These are phyloP conservation scores for Calameuta idolon DNA, from an alignment of 2,888 invertebrate genomes.

Conservation along the genomic window DNA sequence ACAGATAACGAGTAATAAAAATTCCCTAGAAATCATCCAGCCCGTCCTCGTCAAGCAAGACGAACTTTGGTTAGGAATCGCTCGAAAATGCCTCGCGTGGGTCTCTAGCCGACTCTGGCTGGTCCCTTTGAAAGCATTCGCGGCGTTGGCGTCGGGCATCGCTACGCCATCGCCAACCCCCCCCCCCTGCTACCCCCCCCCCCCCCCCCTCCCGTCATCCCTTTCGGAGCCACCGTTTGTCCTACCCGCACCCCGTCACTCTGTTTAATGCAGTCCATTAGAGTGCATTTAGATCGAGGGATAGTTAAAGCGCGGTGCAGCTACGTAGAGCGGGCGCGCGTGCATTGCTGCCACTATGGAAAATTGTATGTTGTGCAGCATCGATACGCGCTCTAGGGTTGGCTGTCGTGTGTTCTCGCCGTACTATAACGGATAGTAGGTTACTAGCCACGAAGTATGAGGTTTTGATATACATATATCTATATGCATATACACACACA, in stretches of 20 bases:
- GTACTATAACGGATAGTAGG: neutral
- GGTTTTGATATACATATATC: neutral
- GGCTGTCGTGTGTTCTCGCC: neutral
- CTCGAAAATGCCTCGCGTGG: neutral
- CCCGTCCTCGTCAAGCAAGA: neutral
- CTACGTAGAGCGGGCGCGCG: slow-evolving; percentile 42
- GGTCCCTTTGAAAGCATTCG: slow-evolving; percentile 40
- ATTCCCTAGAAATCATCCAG: neutral
- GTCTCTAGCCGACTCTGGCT: neutral
- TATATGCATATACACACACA: neutral
- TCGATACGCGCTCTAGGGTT: slow-evolving; percentile 6
- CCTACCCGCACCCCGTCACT: slow-evolving; percentile 45
- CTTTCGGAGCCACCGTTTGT: slow-evolving; percentile 28
- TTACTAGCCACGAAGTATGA: neutral
- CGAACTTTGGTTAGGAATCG: neutral
- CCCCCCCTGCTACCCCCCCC: slow-evolving; percentile 19
- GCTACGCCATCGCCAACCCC: slow-evolving; percentile 25
- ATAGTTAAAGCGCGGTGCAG: slow-evolving; percentile 63
- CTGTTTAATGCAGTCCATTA: slow-evolving; percentile 68
- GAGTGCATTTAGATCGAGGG: slow-evolving; percentile 67
- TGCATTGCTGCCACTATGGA: slow-evolving; percentile 44
- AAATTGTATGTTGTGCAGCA: slow-evolving; percentile 50
- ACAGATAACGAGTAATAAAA: neutral
- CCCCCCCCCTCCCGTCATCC: slow-evolving; percentile 30
- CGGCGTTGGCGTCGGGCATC: slow-evolving; percentile 34